Percentiles rank a stretch among this genome's conserved stretches.
These are phyloP conservation scores for Centruroides vittatus DNA, from an alignment of 1,140 invertebrate genomes.

Conservation along the genomic window DNA sequence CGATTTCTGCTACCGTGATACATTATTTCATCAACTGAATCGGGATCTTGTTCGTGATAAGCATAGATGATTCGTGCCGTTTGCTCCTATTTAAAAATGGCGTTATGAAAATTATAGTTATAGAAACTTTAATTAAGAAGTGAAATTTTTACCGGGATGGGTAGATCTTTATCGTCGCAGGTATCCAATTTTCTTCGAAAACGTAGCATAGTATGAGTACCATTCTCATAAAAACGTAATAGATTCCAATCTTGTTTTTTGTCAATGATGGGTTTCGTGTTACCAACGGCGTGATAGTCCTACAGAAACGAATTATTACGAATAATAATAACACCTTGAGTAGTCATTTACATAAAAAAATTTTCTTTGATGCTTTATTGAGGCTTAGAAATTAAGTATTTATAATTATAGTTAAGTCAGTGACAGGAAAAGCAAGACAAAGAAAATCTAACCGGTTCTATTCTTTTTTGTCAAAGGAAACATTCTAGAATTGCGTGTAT, in stretches of 20 bases:
- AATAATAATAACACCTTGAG: too few species aligned
- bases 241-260: slow-evolving; percentile 20
- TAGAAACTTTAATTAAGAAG: not conserved
- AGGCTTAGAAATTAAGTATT: too few species aligned
- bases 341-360: too few species aligned
- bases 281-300: slow-evolving; percentile 20
- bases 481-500: too few species aligned
- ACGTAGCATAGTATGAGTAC: slow-evolving; percentile 20
- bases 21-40: slow-evolving; percentile 14
- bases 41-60: slow-evolving; percentile 21
- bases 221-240: slow-evolving; percentile 20
- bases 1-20: slow-evolving; percentile 19
- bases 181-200: slow-evolving; percentile 20
- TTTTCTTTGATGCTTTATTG: too few species aligned
- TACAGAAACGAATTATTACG: slow-evolving; percentile 3
- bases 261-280: slow-evolving; percentile 19
- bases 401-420: too few species aligned
- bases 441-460: too few species aligned
- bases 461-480: too few species aligned
- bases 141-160: slow-evolving; percentile 8
- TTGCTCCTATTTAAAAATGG: slow-evolving; percentile 15
- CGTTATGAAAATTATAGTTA: not conserved
- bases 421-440: too few species aligned
- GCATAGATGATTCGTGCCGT: slow-evolving; percentile 22
- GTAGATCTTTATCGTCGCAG: slow-evolving; percentile 15